Evolutionary conservation across 2,888 invertebrate genomes (phyloP).

Genomic region (Heliconius hortense): DNA sequence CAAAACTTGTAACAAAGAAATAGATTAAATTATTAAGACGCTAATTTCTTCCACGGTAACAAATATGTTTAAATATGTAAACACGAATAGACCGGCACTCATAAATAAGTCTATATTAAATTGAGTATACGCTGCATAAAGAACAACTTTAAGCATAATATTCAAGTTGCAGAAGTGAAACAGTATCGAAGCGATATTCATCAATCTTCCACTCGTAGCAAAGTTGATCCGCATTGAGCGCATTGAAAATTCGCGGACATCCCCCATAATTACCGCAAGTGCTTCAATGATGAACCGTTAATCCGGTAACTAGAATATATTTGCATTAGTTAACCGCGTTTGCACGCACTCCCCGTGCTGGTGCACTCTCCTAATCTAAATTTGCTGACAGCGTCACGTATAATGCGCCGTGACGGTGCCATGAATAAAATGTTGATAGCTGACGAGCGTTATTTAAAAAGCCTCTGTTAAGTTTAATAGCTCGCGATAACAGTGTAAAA

Average conservation of each 20-base stretch:
- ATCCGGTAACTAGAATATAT: conserved; percentile 74
- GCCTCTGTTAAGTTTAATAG: conserved; percentile 42
- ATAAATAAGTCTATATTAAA: background rate
- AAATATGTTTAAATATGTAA: background rate
- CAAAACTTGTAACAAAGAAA: no score
- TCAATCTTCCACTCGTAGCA: conserved; percentile 36
- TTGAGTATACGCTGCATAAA: background rate
- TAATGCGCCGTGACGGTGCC: conserved; percentile 46
- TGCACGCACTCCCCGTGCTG: conserved; percentile 53
- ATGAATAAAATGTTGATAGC: conserved; percentile 40
- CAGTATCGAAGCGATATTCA: conserved; percentile 34
- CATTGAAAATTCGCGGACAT: conserved; percentile 40
- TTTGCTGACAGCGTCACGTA: conserved; percentile 51
- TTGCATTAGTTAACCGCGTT: conserved; percentile 69
- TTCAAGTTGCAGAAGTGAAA: conserved; percentile 32
- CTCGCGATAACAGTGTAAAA: conserved; percentile 42
- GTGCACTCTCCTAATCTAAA: conserved; percentile 61
- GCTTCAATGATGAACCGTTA: conserved; percentile 71
- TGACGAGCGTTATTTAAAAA: conserved; percentile 40
- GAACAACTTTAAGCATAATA: conserved; percentile 28
- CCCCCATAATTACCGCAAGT: conserved; percentile 69
- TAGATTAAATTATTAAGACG: no score
- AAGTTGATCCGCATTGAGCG: conserved; percentile 32
- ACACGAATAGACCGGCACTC: background rate
- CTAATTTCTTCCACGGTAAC: background rate